Evolutionary conservation across 2,888 invertebrate species (phyloP), one percentile per base, ranked within the genome.

Genomic region (Leucania comma): DNA sequence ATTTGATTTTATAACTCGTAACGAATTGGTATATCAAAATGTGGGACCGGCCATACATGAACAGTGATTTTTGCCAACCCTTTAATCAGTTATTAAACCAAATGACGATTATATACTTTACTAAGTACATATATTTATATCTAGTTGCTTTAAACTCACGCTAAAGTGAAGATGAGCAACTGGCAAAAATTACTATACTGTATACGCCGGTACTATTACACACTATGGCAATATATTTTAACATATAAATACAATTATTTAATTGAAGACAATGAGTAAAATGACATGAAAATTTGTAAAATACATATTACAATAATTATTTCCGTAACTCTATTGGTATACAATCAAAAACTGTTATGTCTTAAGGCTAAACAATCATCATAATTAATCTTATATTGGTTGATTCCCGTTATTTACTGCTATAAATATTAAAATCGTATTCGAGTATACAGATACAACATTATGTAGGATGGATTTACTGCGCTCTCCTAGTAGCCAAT

Each of bases 271-370:
- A 83, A 80, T 80, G 78, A 81, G 77, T 82, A 82, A 84, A 85
- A 82, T 80, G 64, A 85, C 86, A 72, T 85, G 86, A 79, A 80
- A 75, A 79, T 65, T 78, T 83, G 78, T 85, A 85, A 85, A 85
- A 84, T 85, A 84, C 84, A 83, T 80, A 76, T 66, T 79, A 79
- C 59, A 81, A 73, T 80, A 32, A 78, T 72, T 78, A 82, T 72
- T 77, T 74, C 68, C 81, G 64, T 85, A 82, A 75, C 82, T 82
- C 87, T 89, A 89, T 88, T 86, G 90, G 87, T 89, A 89, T 88
- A 89, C 87, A 88, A 88, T 90, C 81, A 90, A 89, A 90, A 90
- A 89, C 87, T 85, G 85, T 83, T 86, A 87, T 85, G 83, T 78
- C 86, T 86, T 86, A 86, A 64, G 62, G 77, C 85, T 86, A 86